Percentiles rank a stretch among this genome's conserved stretches.
These are phyloP conservation scores for Melanophora roralis DNA, from an alignment of 2,888 invertebrate species.

Conservation along the genomic window DNA sequence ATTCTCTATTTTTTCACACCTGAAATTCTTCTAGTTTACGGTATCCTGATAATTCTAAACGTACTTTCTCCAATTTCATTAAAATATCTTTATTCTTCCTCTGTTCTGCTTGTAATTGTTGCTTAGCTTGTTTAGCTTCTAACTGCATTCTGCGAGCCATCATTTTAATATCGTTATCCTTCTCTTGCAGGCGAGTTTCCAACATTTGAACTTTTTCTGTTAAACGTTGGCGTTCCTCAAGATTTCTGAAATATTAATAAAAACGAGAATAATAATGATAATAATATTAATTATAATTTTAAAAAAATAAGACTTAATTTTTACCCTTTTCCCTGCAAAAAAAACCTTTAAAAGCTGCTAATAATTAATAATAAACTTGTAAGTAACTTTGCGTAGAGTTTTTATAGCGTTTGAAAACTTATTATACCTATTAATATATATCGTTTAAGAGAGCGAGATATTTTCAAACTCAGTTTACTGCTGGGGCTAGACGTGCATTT, in stretches of 20 bases:
- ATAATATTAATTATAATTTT: no score
- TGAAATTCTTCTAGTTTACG: conserved; percentile 73
- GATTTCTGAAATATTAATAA: conserved; percentile 77
- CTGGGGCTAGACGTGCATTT: no score
- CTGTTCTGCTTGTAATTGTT: conserved; percentile 84
- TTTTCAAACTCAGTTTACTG: no score
- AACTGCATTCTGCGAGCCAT: conserved; percentile 84
- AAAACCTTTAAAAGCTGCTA: no score
- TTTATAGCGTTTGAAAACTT: no score
- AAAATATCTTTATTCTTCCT: conserved; percentile 84
- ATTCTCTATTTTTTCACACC: conserved; percentile 58
- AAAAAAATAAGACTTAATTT: not conserved
- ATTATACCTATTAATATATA: no score
- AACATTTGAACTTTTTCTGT: conserved; percentile 81
- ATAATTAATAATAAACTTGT: no score
- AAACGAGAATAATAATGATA: no score
- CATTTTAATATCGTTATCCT: conserved; percentile 82
- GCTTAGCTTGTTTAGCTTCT: conserved; percentile 85
- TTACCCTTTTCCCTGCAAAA: no score
- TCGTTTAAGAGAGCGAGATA: no score
- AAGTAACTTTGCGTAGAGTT: no score
- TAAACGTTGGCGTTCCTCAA: conserved; percentile 86
- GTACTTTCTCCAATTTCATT: conserved; percentile 80
- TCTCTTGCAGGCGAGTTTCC: conserved; percentile 79
- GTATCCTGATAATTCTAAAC: conserved; percentile 72